phyloP scores from a whole-genome alignment of 2,113 vertebrate genomes.

The Chrysochloris asiatica region DNA sequence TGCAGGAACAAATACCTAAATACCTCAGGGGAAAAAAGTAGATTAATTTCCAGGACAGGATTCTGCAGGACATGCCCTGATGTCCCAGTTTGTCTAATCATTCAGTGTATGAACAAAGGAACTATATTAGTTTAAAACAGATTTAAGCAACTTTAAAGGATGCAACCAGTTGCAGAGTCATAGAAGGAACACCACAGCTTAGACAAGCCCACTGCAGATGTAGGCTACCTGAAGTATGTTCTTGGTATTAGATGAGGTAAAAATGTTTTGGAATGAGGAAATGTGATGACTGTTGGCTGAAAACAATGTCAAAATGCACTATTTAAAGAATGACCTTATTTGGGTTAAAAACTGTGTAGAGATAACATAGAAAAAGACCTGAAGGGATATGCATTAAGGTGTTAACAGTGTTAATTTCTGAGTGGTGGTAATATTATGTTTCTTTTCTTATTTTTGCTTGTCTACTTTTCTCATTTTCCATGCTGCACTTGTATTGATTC shows the following conservation, averaged over 20 bases:
- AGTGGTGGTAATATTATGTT: neutral
- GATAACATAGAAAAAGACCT: conserved; percentile 12
- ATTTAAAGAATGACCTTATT: neutral
- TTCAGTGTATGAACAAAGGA: neutral
- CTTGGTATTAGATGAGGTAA: neutral
- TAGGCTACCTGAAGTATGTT: neutral
- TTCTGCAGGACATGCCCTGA: neutral
- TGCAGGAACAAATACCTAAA: neutral
- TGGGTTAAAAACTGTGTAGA: conserved; percentile 22
- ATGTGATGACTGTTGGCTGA: neutral
- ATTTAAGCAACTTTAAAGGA: neutral
- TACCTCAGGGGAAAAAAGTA: neutral
- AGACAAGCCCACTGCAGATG: conserved; percentile 1
- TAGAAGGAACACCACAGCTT: neutral
- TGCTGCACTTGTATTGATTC: neutral
- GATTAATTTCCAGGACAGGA: neutral
- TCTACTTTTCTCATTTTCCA: neutral
- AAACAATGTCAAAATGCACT: neutral
- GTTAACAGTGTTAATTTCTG: neutral
- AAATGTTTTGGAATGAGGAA: conserved; percentile 28
- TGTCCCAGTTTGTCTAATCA: neutral
- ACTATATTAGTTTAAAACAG: neutral
- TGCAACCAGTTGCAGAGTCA: neutral
- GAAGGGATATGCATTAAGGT: neutral
- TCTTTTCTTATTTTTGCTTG: conserved; percentile 13